phyloP scores from a whole-genome alignment of 2,797 vertebrate species.

The Buphagus erythrorhynchus region DNA sequence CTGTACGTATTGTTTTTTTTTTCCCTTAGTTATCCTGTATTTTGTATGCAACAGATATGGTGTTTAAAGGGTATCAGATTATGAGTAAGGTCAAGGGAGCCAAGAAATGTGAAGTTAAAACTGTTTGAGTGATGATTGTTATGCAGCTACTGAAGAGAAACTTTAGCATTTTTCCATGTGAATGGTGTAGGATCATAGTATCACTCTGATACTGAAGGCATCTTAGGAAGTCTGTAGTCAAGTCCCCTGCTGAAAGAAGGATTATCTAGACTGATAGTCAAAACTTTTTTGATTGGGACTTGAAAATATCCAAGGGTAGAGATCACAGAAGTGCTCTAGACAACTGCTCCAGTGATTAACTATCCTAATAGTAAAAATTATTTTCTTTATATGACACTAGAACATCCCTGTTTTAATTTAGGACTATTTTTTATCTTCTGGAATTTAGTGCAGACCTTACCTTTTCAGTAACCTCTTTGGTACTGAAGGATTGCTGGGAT shows the following conservation, averaged over 20 bases:
- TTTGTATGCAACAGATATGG: neutral
- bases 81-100: neutral
- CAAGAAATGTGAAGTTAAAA: neutral
- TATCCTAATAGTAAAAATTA: accelerated
- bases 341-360: neutral
- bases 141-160: neutral
- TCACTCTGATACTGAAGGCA: neutral
- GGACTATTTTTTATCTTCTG: neutral
- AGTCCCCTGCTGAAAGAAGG: neutral
- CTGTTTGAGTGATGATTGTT: neutral
- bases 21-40: neutral
- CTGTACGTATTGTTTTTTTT: neutral
- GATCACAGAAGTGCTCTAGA: neutral
- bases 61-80: neutral
- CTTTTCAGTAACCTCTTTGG: neutral
- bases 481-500: neutral
- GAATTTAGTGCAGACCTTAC: neutral
- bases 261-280: neutral
- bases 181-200: neutral
- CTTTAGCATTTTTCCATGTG: neutral
- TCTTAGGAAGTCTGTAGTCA: neutral
- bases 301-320: neutral
- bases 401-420: neutral
- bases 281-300: neutral
- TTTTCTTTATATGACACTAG: neutral